Evolutionary conservation across 2,113 vertebrate species (phyloP).

Genomic region (Promerops cafer): DNA sequence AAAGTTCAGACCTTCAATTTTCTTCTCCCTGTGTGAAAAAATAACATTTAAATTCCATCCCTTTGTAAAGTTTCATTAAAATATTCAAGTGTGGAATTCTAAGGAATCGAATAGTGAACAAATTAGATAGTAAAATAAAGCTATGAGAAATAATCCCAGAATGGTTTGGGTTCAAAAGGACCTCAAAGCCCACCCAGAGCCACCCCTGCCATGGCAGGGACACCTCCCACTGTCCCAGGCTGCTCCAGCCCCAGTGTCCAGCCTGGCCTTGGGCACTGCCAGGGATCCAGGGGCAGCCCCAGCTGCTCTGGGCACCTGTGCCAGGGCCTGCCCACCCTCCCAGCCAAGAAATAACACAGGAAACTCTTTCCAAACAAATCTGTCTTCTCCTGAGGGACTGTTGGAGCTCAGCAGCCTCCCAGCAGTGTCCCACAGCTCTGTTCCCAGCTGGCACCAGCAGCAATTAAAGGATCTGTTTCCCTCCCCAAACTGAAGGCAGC

Average conservation of each 20-base stretch:
- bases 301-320: not conserved
- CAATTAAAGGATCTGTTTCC: not conserved
- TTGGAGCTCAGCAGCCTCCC: not conserved
- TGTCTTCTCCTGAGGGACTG: not conserved
- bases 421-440: not conserved
- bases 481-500: accelerated
- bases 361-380: not conserved
- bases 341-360: not conserved
- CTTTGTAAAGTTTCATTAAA: not conserved
- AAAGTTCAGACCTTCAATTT: conserved; percentile 86
- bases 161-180: not conserved
- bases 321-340: not conserved
- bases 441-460: not conserved
- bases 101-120: not conserved
- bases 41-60: not conserved
- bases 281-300: not conserved
- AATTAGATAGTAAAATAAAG: not conserved
- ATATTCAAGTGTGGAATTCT: accelerated
- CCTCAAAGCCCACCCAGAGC: accelerated
- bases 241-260: not conserved
- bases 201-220: not conserved
- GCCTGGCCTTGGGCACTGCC: not conserved
- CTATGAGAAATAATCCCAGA: not conserved
- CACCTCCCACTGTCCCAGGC: not conserved
- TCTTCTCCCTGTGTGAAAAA: conserved; percentile 85